These are phyloP conservation scores for Holothuria leucospilota DNA, from an alignment of 53 echinoderm and acorn worm genomes.

Conservation along the genomic window DNA sequence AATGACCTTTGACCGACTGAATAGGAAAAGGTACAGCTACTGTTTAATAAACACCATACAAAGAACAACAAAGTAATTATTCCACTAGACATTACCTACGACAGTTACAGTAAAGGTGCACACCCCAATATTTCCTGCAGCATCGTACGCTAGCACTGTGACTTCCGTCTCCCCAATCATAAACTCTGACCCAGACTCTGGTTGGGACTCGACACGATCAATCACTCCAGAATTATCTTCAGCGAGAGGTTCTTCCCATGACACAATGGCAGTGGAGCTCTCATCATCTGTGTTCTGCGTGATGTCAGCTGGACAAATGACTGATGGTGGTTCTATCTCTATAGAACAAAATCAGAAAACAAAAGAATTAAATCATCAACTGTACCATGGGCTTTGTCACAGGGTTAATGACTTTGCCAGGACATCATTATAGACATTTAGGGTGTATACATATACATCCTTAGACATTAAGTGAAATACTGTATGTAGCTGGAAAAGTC, in stretches of 20 bases:
- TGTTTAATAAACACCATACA: too few species aligned
- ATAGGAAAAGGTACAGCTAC: too few species aligned
- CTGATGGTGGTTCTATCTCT: conserved; percentile 1
- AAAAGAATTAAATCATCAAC: too few species aligned
- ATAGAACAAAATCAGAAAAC: not conserved
- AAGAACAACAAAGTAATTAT: too few species aligned
- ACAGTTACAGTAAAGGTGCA: conserved; percentile 15
- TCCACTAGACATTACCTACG: not conserved
- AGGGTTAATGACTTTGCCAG: too few species aligned
- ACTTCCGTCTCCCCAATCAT: not conserved
- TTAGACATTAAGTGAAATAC: too few species aligned
- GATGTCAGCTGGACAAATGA: conserved; percentile 23
- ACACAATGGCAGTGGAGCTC: not conserved
- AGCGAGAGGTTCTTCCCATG: conserved; percentile 1
- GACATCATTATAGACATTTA: too few species aligned
- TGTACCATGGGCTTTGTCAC: too few species aligned
- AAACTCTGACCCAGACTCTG: conserved; percentile 14
- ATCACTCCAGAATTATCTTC: not conserved
- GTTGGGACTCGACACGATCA: not conserved
- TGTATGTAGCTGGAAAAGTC: too few species aligned
- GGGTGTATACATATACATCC: too few species aligned
- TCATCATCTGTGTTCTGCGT: not conserved
- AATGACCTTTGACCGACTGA: too few species aligned
- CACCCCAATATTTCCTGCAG: conserved; percentile 3
- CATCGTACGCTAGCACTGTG: not conserved